Evolutionary conservation across 2,113 vertebrate species (phyloP), one percentile per base, ranked within the genome.

Genomic region (Hyla sarda): DNA sequence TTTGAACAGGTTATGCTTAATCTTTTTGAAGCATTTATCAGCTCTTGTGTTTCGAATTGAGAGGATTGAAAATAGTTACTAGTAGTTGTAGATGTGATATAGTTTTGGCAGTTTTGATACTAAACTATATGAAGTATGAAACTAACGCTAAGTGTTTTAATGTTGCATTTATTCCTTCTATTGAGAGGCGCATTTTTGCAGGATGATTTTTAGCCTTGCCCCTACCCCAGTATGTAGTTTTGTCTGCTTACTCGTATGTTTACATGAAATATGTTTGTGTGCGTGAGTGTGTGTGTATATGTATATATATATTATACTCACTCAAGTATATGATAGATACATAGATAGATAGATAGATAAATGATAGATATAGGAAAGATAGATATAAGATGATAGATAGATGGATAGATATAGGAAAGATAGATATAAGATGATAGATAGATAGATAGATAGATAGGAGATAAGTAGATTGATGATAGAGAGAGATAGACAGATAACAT

Each of bases 361-460:
- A 41, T 41, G 41, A 41, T 41, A 41, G 41, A 41, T 41, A 41
- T 3, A 8, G 8, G 41, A 41, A 5, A 41, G 41, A 41, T 41
- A 41, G 41, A 41, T 41, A 41, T 3, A 41, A 41, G 41, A 41
- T 41, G 8, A 41, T 41, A 41, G 41, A 41, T 41, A 41, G 41
- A 41, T 41, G 8, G 41, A 41, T 41, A 41, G 41, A 41, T 41
- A 41, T n/a, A n/a, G n/a, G 41, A 41, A 5, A 41, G 41, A 41
- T 41, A 41, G 56, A 58, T 58, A n/a, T 3, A 41, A 41, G 41
- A 41, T 41, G 56, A 34, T 34, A 10, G n/a, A 69, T 69, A 69
- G 62, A 67, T 67, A 67, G 62, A 67, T 21, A 67, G 28, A 67
- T 32, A 67, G 28, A 67, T 67, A 67, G 41, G 41, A 41, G 41